These are phyloP conservation scores for Penaeus chinensis DNA, from an alignment of 1,140 invertebrate species.

Conservation along the genomic window DNA sequence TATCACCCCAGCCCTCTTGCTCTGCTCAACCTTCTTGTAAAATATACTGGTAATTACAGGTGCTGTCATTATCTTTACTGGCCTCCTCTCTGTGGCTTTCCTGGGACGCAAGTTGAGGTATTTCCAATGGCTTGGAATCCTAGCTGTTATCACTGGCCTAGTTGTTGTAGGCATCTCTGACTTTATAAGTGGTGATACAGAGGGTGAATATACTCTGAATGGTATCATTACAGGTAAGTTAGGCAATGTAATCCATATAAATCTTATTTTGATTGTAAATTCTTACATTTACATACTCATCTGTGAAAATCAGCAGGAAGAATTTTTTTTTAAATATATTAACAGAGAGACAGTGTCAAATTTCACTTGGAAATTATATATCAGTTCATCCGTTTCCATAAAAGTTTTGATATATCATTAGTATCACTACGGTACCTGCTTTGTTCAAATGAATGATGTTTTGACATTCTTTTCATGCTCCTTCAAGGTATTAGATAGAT, in stretches of 20 bases:
- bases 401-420: too few relatives aligned
- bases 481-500: too few relatives aligned
- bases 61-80: conserved; percentile 94
- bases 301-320: background rate
- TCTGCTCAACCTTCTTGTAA: too few relatives aligned
- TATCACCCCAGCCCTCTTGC: too few relatives aligned
- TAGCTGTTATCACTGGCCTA: conserved; percentile 83
- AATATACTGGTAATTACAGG: conserved; percentile 73
- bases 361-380: too few relatives aligned
- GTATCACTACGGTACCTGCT: too few relatives aligned
- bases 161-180: conserved; percentile 85
- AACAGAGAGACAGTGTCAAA: background rate
- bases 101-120: conserved; percentile 77
- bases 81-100: conserved; percentile 89
- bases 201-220: conserved; percentile 74
- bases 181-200: conserved; percentile 69
- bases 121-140: conserved; percentile 88
- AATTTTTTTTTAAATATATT: too few relatives aligned
- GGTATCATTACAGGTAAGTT: conserved; percentile 80
- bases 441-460: too few relatives aligned
- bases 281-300: background rate
- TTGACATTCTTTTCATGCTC: too few relatives aligned
- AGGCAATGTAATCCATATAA: background rate
- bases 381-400: too few relatives aligned
- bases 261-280: background rate